Base-by-base conservation (phyloP, 2,113 vertebrate species). In the Notiomystis cincta region DNA sequence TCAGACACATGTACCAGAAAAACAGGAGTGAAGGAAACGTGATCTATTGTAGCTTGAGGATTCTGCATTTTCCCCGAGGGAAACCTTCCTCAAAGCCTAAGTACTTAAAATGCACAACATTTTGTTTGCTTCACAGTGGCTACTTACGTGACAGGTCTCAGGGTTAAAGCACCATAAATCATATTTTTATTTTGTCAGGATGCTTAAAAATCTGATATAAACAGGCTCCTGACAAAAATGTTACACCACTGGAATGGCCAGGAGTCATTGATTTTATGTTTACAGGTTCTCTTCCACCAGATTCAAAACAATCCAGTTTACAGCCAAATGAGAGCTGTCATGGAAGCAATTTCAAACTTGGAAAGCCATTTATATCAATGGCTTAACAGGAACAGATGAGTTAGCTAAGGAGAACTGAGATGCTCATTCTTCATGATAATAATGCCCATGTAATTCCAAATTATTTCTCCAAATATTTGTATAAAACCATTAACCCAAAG, bases 141-240 rank as follows among this genome's bases (percentile, higher is more conserved):
- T 48, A 44, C 76, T 90, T 95, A 95, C 47, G 42, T 95, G 89
- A 95, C 76, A 78, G 27, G 50, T 92, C 77, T 95, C 90, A 83
- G 64, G 91, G 67, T 71, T 90, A 33, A 83, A 82, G 51, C 58
- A 77, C 84, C 67, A 92, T 93, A 93, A 97, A 96, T 94, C 56
- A 56, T 33, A 57, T 24, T 35, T 48, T 51, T 73, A 45, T 84
- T 76, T 79, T 3, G 57, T 45, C 42, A 88, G 37, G 25, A 65
- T 73, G 27, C 35, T 90, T 92, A 80, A 66, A 93, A 90, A 72
- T 70, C 79, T 93, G 69, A 81, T 95, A 54, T 50, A 92, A 86
- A 76, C 71, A 80, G 60, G 9, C 37, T 81, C 6, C 56, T 91
- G 91, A 67, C 66, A 92, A 95, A 93, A 88, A 97, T 81, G 92